Evolutionary conservation across 2,888 invertebrate genomes (phyloP).

Genomic region (Ophonus ardosiacus): DNA sequence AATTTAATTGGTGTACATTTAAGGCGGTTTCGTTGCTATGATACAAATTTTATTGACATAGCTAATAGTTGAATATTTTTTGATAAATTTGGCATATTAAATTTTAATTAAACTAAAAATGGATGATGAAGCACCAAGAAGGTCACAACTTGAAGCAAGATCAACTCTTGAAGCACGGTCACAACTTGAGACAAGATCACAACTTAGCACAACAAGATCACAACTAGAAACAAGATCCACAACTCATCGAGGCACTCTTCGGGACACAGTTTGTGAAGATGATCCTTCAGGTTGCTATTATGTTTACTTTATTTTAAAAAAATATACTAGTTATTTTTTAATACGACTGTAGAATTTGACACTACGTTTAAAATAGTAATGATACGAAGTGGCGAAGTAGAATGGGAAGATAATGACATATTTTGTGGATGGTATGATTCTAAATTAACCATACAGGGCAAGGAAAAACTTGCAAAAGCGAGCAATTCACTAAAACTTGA

Average conservation of each 20-base stretch:
- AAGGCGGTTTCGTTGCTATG: constrained; percentile 63
- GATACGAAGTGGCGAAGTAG: constrained; percentile 71
- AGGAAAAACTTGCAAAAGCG: constrained; percentile 81
- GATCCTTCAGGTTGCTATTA: background rate
- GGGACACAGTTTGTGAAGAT: background rate
- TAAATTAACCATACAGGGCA: constrained; percentile 77
- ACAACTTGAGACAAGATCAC: background rate
- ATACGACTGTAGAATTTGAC: background rate
- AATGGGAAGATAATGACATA: constrained; percentile 73
- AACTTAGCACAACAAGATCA: no score
- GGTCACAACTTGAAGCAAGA: background rate
- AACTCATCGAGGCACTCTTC: background rate
- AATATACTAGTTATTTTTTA: background rate
- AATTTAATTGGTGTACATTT: constrained; percentile 32
- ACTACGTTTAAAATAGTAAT: constrained; percentile 50
- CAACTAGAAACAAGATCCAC: background rate
- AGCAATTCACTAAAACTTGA: constrained; percentile 84
- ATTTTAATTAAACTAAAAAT: constrained; percentile 18
- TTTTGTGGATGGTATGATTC: constrained; percentile 74
- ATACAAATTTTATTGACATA: constrained; percentile 62
- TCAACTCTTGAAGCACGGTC: background rate
- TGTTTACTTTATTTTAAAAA: background rate
- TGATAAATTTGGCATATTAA: background rate
- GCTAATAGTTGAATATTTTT: background rate
- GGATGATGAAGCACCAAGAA: constrained; percentile 20